These are phyloP conservation scores for Coreoperca whiteheadi DNA, from an alignment of 2,113 vertebrate species.

Conservation along the genomic window DNA sequence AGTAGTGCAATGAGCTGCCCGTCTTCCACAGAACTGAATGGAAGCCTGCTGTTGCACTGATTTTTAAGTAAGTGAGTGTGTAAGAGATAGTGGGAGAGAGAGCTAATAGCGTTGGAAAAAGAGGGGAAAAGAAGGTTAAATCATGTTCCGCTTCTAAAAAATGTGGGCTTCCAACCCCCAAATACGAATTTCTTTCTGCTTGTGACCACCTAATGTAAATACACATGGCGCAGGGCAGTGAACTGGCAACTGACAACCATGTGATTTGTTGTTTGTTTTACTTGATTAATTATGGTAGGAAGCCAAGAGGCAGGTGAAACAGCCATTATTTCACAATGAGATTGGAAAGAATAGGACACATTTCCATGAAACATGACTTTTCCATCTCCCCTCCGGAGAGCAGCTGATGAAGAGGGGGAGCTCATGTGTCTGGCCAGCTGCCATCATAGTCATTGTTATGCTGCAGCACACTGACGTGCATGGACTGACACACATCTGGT, in stretches of 20 bases:
- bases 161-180: background rate
- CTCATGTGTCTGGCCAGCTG: slow-evolving; percentile 24
- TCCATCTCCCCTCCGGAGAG: slow-evolving; percentile 26
- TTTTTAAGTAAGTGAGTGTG: background rate
- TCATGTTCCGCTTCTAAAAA: background rate
- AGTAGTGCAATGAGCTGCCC: no score
- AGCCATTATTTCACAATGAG: background rate
- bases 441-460: slow-evolving; percentile 22
- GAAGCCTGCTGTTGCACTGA: no score
- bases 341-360: background rate
- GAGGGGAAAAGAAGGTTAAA: background rate
- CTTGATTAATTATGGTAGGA: slow-evolving; percentile 11
- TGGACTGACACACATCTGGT: slow-evolving; percentile 38
- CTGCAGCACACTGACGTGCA: slow-evolving; percentile 1
- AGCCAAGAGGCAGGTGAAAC: background rate
- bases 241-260: background rate
- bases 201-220: background rate
- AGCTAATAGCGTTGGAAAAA: background rate
- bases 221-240: background rate
- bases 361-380: slow-evolving; percentile 43
- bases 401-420: slow-evolving; percentile 23
- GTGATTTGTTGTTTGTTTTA: slow-evolving; percentile 2
- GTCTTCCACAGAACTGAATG: no score
- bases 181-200: background rate
- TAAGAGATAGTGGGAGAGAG: no score